Evolutionary conservation across 92 coral and sea anemone genomes (phyloP), one percentile per base, ranked within the genome.

Genomic region (Blastomussa wellsi): DNA sequence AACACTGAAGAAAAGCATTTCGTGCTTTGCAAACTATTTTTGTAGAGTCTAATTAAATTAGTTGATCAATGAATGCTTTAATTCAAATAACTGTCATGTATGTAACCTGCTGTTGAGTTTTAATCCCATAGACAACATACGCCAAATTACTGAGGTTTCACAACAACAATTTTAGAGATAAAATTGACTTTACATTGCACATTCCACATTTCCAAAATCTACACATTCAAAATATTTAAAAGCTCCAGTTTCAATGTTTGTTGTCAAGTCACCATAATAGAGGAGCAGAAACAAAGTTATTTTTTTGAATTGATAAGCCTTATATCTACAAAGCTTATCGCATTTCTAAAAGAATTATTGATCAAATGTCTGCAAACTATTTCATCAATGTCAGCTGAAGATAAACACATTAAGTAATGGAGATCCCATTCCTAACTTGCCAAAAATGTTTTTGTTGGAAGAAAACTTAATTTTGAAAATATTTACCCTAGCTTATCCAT

Each of bases 331-430:
- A 28, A 28, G 33, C 32, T 28, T 36, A 78, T 59, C 82, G 1
- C 37, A 78, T 78, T 78, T 78, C 70, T 60, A 36, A 59, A 26
- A 36, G 38, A 38, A 5, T 51, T 52, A 78, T 78, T 2, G 22
- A 42, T 78, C 16, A 24, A 78, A 78, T 78, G 82, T 78, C 65
- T 59, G 71, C 22, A 37, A 78, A 59, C 51, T 57, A 59, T 53
- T 55, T 55, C 11, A 19, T 35, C 29, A 13, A 55, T 59, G 69
- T 78, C 36, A 10, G 22, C 70, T 59, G 35, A 1, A 59, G 64
- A 37, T 36, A 38, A 57, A 26, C 52, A 78, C 1, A 35, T 9
- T 26, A 59, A 10, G 35, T 28, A 53, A 38, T 24, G n/a, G 16
- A 55, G 1, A 57, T 57, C 41, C 55, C 20, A 22, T n/a, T 20